These are phyloP conservation scores for Aphaenogaster rudis DNA, from an alignment of 1,140 invertebrate genomes.

Conservation along the genomic window DNA sequence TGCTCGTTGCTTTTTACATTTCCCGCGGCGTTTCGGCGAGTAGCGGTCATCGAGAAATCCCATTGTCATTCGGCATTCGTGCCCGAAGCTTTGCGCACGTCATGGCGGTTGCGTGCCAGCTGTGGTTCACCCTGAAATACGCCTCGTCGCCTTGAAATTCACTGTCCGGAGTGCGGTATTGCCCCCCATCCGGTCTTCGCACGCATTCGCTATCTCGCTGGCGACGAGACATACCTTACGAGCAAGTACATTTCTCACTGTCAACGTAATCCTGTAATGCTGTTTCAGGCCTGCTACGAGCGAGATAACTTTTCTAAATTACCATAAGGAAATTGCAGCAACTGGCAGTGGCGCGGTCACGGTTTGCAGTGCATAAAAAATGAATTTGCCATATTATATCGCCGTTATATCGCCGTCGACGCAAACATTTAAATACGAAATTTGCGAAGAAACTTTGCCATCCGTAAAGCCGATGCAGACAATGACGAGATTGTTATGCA, in stretches of 20 bases:
- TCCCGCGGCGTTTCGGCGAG: background rate
- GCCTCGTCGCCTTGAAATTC: constrained; percentile 59
- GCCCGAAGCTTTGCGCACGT: background rate
- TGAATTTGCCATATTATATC: background rate
- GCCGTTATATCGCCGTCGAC: background rate
- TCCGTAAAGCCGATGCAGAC: background rate
- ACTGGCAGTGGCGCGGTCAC: too few species aligned
- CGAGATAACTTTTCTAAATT: constrained; percentile 19
- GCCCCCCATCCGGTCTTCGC: constrained; percentile 14
- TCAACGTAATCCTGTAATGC: background rate
- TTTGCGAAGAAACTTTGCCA: background rate
- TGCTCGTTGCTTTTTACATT: background rate
- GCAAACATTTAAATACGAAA: background rate
- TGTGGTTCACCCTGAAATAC: constrained; percentile 57
- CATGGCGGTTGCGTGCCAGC: constrained; percentile 39
- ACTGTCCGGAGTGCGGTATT: background rate
- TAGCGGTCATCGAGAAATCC: background rate
- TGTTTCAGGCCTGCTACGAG: background rate
- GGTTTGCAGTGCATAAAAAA: background rate
- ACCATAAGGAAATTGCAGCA: background rate
- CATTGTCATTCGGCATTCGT: constrained; percentile 45
- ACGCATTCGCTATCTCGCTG: constrained; percentile 7
- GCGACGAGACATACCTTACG: constrained; percentile 16
- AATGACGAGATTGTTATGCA: background rate
- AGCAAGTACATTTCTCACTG: constrained; percentile 12